Evolutionary conservation across 2,888 invertebrate species (phyloP), one percentile per base, ranked within the genome.

Genomic region (Amiota minor): DNA sequence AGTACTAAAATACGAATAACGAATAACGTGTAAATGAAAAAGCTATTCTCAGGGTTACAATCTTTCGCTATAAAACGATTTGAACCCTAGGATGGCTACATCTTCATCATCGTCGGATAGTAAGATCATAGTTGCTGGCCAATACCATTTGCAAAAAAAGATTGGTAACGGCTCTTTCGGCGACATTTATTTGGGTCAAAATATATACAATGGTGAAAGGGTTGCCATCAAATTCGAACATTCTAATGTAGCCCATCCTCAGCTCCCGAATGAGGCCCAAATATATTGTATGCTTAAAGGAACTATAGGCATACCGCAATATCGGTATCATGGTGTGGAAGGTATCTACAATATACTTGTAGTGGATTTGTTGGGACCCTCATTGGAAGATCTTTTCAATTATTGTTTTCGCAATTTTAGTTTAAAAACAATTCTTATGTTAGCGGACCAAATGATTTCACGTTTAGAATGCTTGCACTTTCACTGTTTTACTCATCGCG

Each of bases 201-300:
- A 96, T 91, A 93, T 94, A 88, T 92, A 93, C 88, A 95, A 95
- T 92, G 96, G 95, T 91, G 95, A 95, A 93, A 98, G 99, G 92
- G 98, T 99, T 84, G 99, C 99, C 83, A 97, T 99, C 79, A 99
- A 99, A 92, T 92, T 99, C 89, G 99, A 99, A 93, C 95, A 95
- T 85, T 92, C 95, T 82, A 95, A 96, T 90, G 98, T 98, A 77
- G 95, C 98, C 87, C 98, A 98, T 91, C 99, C 99, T 45, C 98
- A 99, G 90, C 93, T 99, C 84, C 93, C 98, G 80, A 99, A 99
- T 91, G 99, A 99, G 91, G 97, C 98, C 90, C 23, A 53, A 20
- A 79, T 85, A 59, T 83, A 83, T 16, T 71, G 72, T 1, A 70
- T 76, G 11, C 62, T 83, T 23, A 68, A 74, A 1, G 81, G 81